Evolutionary conservation across 2,888 invertebrate genomes (phyloP), one percentile per base, ranked within the genome.

Genomic region (Dryococelus australis): DNA sequence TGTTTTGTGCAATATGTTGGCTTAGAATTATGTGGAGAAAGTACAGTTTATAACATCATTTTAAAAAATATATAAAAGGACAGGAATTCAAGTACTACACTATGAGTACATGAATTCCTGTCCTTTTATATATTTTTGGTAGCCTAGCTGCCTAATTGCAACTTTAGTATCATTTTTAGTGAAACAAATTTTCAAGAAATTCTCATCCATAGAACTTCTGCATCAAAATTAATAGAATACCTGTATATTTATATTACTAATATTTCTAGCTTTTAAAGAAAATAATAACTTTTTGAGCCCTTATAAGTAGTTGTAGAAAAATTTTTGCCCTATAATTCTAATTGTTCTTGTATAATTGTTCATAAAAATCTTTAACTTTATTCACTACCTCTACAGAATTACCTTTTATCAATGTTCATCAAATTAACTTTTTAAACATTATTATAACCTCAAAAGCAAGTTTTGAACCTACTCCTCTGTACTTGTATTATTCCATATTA

Each of bases 231-330:
- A 83, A 24, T 83, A 43, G 83, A 83, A 83, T 83, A 83, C 43
- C 20, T 83, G 43, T 83, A 83, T 83, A 83, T 83, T 35, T 83
- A 83, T 83, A 83, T 83, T 83, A 43, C 83, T 83, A 43, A 83
- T 13, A 83, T 83, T 83, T 83, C 20, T 83, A 43, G 28, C 83
- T 65, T 16, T 83, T 43, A 83, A 83, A 83, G n/a, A 8, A 65
- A 65, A 20, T 51, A 80, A 80, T 83, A 83, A 83, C 28, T 43
- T 83, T 83, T 83, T 28, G 83, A 83, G 20, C 83, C 83, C 83
- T 83, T 83, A 83, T 83, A 83, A 83, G 35, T 83, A 83, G 83
- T 43, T 83, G 83, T 83, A 83, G 83, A 83, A 83, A 83, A 43
- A 83, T 83, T 83, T 80, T 83, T 83, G 16, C 83, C 83, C 43